Base-by-base conservation (phyloP, 2,113 vertebrate genomes). In the Columba livia region DNA sequence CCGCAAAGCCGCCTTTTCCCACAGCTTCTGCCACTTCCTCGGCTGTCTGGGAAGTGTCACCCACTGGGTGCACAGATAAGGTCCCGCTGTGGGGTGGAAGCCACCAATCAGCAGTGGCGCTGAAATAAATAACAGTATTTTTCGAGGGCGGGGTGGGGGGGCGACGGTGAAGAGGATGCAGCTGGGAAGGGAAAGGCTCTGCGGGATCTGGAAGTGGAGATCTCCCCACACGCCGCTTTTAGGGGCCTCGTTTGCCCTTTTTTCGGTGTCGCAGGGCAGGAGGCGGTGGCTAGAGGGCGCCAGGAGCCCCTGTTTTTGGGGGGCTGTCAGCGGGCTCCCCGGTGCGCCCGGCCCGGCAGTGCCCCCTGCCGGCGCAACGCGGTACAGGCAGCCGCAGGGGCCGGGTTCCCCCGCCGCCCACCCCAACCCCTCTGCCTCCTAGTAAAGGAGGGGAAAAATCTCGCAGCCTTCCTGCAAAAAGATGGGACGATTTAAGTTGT, bases 191-290 rank as follows among this genome's bases (percentile, higher is more conserved):
- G 42, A 16, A 42, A 42, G 42, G 42, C 42, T 13, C 23, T 12
- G 4, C 10, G 4, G 32, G 18, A 7, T 14, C 32, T 62, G 56
- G 28, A 28, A 38, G 31, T 15, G n/a, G 19, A 60, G 5, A 9
- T 7, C 6, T 11, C 4, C 29, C 56, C 32, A 1, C 28, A 24
- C 3, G 2, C 51, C 3, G 40, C 44, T 28, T 2, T 12, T 5
- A 10, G 0, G 17, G 6, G 18, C 11, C 12, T 15, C 4, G 4
- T 62, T 23, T 0, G 25, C 25, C 38, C 50, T 0, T 24, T 28
- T 3, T n/a, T 5, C 9, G 3, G 23, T 50, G 48, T 24, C 48
- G 48, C 48, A 11, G 48, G 48, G 48, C 21, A 44, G 44, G 6
- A 9, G 44, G 44, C 17, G 18, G 18, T 50, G 20, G 48, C 48